phyloP scores from a whole-genome alignment of 2,888 invertebrate genomes.

The Argynnis bischoffii region DNA sequence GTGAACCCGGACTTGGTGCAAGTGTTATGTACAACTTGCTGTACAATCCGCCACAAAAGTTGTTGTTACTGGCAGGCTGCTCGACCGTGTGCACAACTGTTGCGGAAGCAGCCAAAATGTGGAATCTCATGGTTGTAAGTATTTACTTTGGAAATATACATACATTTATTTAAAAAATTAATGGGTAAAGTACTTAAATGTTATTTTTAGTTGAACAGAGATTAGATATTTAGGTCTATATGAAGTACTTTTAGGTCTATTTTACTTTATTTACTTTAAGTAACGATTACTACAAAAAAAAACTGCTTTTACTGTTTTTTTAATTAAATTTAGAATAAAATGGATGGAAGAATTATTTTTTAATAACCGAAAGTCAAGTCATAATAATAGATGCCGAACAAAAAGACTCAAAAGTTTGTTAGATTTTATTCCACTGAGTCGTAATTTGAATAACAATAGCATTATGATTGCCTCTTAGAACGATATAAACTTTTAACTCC shows the following conservation, averaged over 20 bases:
- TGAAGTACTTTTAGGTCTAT: too few species aligned
- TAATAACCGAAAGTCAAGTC: slow-evolving; percentile 6
- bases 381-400: slow-evolving; percentile 1
- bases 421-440: slow-evolving; percentile 19
- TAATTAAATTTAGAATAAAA: too few species aligned
- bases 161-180: not conserved
- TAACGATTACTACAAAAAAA: too few species aligned
- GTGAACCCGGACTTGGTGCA: slow-evolving; percentile 98
- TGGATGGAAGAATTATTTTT: not conserved
- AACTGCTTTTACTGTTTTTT: too few species aligned
- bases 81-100: slow-evolving; percentile 99
- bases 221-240: too few species aligned
- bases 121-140: slow-evolving; percentile 99
- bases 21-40: slow-evolving; percentile 99
- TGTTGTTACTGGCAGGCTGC: slow-evolving; percentile 97
- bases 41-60: slow-evolving; percentile 96
- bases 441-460: slow-evolving; percentile 35
- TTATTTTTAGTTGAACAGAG: too few species aligned
- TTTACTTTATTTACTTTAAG: too few species aligned
- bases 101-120: slow-evolving; percentile 99
- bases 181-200: not conserved
- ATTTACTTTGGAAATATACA: slow-evolving; percentile 30
- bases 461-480: slow-evolving; percentile 15
- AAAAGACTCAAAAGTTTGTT: slow-evolving; percentile 19
- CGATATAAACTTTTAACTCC: slow-evolving; percentile 12